phyloP scores from a whole-genome alignment of 2,113 vertebrate genomes.

The Malurus elegans region DNA sequence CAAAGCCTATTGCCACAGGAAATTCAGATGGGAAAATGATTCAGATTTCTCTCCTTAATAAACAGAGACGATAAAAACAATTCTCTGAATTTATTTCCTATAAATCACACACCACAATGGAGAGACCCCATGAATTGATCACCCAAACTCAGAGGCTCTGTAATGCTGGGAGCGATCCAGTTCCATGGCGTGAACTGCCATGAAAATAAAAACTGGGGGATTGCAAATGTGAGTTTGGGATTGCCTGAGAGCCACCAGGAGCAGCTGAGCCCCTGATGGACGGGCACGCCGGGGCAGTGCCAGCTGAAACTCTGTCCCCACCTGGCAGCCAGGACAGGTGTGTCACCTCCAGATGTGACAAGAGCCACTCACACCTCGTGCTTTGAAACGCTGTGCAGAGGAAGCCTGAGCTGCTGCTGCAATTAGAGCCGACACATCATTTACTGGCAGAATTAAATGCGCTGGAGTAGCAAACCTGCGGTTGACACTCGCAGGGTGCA shows the following conservation, averaged over 20 bases:
- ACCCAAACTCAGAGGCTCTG: background rate
- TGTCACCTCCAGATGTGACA: background rate
- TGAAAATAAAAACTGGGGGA: background rate
- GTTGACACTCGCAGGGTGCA: conserved; percentile 46
- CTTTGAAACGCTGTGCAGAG: conserved; percentile 25
- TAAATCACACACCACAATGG: background rate
- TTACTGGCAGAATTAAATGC: conserved; percentile 32
- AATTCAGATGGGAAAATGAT: background rate
- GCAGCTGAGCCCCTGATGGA: background rate
- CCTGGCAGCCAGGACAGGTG: background rate
- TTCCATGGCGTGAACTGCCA: background rate
- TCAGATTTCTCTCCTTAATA: background rate
- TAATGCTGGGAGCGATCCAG: background rate
- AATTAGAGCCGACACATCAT: conserved; percentile 13
- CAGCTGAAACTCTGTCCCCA: background rate
- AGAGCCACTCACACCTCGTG: background rate
- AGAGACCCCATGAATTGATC: background rate
- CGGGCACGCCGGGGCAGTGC: background rate
- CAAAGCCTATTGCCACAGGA: background rate
- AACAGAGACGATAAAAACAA: background rate
- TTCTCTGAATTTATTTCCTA: background rate
- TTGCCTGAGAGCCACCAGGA: background rate
- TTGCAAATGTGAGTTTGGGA: background rate
- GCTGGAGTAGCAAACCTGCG: conserved; percentile 28
- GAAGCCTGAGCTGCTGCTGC: background rate